Evolutionary conservation across 2,113 vertebrate species (phyloP).

Genomic region (Pelodiscus sinensis): DNA sequence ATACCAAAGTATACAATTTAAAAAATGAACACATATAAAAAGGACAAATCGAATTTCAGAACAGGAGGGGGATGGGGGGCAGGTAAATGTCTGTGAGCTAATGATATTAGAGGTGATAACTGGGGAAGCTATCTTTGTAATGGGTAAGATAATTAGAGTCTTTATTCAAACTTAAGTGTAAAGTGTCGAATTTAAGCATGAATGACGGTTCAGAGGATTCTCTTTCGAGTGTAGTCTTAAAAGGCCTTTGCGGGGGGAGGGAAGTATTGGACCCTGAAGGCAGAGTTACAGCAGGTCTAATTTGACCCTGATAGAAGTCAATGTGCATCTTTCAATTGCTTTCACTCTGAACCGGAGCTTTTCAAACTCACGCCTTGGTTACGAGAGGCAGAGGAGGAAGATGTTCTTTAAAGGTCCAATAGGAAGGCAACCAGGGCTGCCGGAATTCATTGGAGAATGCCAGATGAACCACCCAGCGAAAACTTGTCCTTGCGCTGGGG

Average conservation of each 20-base stretch:
- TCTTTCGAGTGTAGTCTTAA: no score
- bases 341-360: background rate
- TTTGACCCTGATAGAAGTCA: background rate
- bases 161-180: no score
- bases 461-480: background rate
- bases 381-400: background rate
- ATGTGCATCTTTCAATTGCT: background rate
- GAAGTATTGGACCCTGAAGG: background rate
- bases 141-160: no score
- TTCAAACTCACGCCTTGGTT: fast-evolving
- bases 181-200: no score
- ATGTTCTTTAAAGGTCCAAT: background rate
- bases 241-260: background rate
- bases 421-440: background rate
- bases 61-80: no score
- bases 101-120: no score
- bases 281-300: background rate
- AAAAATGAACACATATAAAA: no score
- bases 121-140: no score
- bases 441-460: background rate
- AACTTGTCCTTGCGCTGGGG: background rate
- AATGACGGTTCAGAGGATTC: no score
- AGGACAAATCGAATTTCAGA: no score
- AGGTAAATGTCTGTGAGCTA: no score
- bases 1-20: no score